phyloP scores from a whole-genome alignment of 2,113 vertebrate genomes.

The Coregonus clupeaformis region DNA sequence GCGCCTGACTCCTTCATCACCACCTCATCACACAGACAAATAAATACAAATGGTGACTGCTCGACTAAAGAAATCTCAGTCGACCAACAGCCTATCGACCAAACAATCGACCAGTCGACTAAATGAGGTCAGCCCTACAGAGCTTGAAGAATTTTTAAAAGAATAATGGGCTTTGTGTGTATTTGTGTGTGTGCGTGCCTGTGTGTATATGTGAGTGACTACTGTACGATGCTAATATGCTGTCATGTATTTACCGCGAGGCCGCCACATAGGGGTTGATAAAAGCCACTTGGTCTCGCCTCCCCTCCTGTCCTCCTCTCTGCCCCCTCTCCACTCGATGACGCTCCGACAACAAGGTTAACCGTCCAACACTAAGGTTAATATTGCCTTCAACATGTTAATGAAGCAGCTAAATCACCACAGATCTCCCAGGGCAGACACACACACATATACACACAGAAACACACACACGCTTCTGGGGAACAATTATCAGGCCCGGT shows the following conservation, averaged over 20 bases:
- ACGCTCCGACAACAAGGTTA: conserved; percentile 56
- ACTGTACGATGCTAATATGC: conserved; percentile 35
- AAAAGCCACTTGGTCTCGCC: conserved; percentile 32
- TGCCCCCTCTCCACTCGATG: not conserved
- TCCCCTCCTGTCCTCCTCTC: no score
- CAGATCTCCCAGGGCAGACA: conserved; percentile 18
- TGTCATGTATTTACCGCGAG: conserved; percentile 44
- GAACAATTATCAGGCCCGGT: conserved; percentile 44
- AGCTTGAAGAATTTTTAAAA: no score
- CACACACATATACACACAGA: no score
- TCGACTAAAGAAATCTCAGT: no score
- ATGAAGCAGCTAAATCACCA: conserved; percentile 71
- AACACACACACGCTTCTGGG: not conserved
- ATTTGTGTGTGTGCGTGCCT: not conserved
- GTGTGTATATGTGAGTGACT: conserved; percentile 18
- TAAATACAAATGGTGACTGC: no score
- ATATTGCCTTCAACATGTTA: conserved; percentile 72
- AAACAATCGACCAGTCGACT: no score
- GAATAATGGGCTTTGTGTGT: not conserved
- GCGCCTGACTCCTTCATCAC: no score
- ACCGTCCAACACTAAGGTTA: conserved; percentile 69
- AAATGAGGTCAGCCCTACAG: no score
- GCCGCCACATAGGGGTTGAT: conserved; percentile 48
- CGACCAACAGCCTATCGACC: no score
- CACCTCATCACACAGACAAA: no score